These are phyloP conservation scores for Bathynomus jamesi DNA, from an alignment of 1,140 invertebrate genomes.

Conservation along the genomic window DNA sequence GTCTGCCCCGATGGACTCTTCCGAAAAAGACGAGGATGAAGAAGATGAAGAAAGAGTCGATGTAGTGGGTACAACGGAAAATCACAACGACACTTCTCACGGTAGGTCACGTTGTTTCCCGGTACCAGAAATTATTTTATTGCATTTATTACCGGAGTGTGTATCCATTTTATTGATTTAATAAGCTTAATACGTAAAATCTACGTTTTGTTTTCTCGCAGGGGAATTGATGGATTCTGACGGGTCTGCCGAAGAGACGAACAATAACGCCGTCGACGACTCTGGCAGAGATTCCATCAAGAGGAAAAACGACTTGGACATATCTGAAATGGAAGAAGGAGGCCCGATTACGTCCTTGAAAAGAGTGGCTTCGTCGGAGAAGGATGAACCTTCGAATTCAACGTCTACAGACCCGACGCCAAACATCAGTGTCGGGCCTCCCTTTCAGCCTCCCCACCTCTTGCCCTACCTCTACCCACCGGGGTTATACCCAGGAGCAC, in stretches of 20 bases:
- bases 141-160: no score
- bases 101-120: no score
- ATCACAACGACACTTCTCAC: constrained; percentile 35
- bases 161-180: no score
- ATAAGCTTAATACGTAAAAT: no score
- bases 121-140: no score
- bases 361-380: constrained; percentile 27
- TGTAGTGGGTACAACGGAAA: constrained; percentile 65
- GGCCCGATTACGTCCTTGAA: constrained; percentile 25
- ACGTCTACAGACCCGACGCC: constrained; percentile 28
- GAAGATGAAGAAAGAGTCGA: constrained; percentile 78
- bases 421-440: constrained; percentile 77
- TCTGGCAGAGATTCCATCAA: constrained; percentile 30
- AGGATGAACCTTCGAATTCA: constrained; percentile 26
- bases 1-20: constrained; percentile 28
- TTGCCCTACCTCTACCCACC: constrained; percentile 79
- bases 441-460: constrained; percentile 67
- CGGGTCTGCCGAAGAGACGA: constrained; percentile 34
- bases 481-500: constrained; percentile 60
- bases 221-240: constrained; percentile 36
- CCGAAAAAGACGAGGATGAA: constrained; percentile 46
- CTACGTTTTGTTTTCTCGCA: no score
- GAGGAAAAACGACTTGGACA: constrained; percentile 29
- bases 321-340: constrained; percentile 31
- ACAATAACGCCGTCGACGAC: constrained; percentile 34